Evolutionary conservation across 2,113 vertebrate genomes (phyloP).

Genomic region (Larimichthys polyactis): DNA sequence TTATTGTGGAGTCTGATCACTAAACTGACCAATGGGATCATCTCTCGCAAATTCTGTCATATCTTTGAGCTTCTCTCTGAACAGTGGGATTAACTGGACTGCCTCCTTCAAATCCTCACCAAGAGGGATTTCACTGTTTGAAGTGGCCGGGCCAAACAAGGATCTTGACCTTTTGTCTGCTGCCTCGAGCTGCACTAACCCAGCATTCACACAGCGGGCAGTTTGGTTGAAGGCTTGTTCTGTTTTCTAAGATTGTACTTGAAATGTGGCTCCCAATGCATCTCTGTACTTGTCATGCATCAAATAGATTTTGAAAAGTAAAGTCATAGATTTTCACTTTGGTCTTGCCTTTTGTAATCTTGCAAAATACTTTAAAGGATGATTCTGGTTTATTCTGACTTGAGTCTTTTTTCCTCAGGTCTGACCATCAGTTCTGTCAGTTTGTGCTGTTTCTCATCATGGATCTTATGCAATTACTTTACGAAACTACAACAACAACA

Average conservation of each 20-base stretch:
- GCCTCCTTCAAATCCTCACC: slow-evolving; percentile 59
- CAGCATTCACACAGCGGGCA: slow-evolving; percentile 8
- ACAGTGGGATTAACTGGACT: slow-evolving; percentile 34
- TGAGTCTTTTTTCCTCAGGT: too few species aligned
- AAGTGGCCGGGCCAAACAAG: slow-evolving; percentile 57
- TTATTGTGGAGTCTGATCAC: slow-evolving; percentile 19
- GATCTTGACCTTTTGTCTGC: slow-evolving; percentile 64
- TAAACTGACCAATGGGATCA: slow-evolving; percentile 27
- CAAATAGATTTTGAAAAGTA: slow-evolving; percentile 1
- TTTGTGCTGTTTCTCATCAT: too few species aligned
- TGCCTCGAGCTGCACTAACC: slow-evolving; percentile 27
- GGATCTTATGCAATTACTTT: too few species aligned
- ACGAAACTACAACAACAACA: too few species aligned
- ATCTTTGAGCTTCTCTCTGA: slow-evolving; percentile 45
- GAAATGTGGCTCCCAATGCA: slow-evolving; percentile 3
- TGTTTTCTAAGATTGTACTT: not conserved
- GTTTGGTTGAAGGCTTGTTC: slow-evolving; percentile 3
- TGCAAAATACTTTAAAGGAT: not conserved
- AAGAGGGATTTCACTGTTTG: slow-evolving; percentile 62
- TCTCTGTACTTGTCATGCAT: not conserved
- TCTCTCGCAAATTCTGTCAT: slow-evolving; percentile 32
- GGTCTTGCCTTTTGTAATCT: not conserved
- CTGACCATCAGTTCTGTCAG: not conserved
- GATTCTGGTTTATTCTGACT: not conserved
- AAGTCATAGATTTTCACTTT: not conserved